phyloP scores from a whole-genome alignment of 2,888 invertebrate genomes.

The Cerastoderma edule region DNA sequence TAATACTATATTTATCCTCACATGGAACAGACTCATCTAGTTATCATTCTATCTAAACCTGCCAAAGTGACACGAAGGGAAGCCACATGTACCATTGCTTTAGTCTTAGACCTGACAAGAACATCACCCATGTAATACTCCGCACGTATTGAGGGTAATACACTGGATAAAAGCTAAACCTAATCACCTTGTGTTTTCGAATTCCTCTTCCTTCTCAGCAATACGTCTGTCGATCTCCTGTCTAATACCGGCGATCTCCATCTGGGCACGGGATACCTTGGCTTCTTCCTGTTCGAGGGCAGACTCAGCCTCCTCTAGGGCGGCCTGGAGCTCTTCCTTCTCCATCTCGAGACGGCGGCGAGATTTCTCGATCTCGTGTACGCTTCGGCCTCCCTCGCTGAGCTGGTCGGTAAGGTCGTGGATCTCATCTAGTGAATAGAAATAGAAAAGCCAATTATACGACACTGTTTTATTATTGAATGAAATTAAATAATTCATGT shows the following conservation, averaged over 20 bases:
- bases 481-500: no score
- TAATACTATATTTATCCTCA: no score
- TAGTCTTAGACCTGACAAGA: no score
- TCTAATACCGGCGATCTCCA: slow-evolving; percentile 98
- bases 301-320: slow-evolving; percentile 99
- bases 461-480: neutral
- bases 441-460: neutral
- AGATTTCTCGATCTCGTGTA: slow-evolving; percentile 99
- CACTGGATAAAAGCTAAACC: no score
- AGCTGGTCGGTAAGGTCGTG: slow-evolving; percentile 99
- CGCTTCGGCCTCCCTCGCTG: slow-evolving; percentile 99
- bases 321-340: slow-evolving; percentile 99
- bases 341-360: slow-evolving; percentile 99
- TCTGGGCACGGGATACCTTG: slow-evolving; percentile 94
- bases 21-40: no score
- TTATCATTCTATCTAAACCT: no score
- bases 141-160: no score
- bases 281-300: slow-evolving; percentile 99
- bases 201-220: slow-evolving; percentile 99
- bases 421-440: slow-evolving; percentile 92
- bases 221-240: slow-evolving; percentile 99
- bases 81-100: no score
- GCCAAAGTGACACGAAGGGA: no score
- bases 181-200: slow-evolving; percentile 94
- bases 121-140: no score